Evolutionary conservation across 2,797 vertebrate species (phyloP).

Genomic region (Eupleurogrammus muticus): DNA sequence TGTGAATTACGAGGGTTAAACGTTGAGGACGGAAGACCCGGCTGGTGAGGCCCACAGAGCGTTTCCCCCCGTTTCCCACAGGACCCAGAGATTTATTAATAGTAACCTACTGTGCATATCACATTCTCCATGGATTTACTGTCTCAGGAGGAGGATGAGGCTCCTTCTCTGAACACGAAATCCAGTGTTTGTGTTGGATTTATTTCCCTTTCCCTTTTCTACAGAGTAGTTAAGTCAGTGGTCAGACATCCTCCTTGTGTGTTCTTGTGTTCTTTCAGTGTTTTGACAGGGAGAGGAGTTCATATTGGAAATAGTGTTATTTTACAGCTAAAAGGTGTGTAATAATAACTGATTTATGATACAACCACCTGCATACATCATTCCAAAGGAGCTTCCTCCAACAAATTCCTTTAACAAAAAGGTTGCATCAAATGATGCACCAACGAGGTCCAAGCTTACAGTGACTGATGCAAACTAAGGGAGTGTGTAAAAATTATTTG

Average conservation of each 20-base stretch:
- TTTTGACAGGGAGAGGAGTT: conserved; percentile 2
- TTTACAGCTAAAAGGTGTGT: neutral
- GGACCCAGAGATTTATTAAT: conserved; percentile 50
- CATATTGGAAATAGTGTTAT: neutral
- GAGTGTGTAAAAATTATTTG: too few relatives aligned
- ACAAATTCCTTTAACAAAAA: neutral
- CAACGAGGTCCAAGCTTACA: too few relatives aligned
- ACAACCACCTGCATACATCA: neutral
- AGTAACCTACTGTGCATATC: conserved; percentile 43
- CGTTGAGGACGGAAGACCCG: conserved; percentile 18
- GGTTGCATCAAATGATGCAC: too few relatives aligned
- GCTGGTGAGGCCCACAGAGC: conserved; percentile 4
- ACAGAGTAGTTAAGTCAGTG: neutral
- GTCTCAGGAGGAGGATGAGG: conserved; percentile 44
- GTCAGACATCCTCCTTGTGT: conserved; percentile 31
- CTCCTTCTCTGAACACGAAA: conserved; percentile 41
- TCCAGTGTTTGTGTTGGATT: conserved; percentile 49
- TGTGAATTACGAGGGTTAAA: conserved; percentile 45
- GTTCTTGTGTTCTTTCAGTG: neutral
- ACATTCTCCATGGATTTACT: conserved; percentile 45
- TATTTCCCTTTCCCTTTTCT: conserved; percentile 21
- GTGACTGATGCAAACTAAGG: too few relatives aligned
- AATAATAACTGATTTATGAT: neutral
- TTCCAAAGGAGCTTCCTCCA: neutral
- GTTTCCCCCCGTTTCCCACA: conserved; percentile 36